Percentiles rank a stretch among this genome's conserved stretches.
phyloP scores from a whole-genome alignment of 1,140 invertebrate genomes.

The Amphibalanus amphitrite region DNA sequence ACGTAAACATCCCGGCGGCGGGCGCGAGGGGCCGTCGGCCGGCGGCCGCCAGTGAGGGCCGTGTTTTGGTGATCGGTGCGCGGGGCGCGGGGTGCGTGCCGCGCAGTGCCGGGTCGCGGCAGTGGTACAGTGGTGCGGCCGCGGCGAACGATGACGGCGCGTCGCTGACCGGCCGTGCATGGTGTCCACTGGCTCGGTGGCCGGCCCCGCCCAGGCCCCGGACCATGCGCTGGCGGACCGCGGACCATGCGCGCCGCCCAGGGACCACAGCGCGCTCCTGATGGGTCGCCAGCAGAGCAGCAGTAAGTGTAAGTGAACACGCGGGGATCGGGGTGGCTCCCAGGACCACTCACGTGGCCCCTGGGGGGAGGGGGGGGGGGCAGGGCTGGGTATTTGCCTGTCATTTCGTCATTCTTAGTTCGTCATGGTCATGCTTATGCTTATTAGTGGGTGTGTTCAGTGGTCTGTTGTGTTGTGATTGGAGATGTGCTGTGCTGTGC shows the following conservation, averaged over 20 bases:
- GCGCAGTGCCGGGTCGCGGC: not conserved
- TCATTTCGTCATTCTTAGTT: no score
- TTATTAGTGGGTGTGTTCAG: no score
- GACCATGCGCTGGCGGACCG: not conserved
- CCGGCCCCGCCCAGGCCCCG: not conserved
- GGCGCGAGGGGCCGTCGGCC: no score
- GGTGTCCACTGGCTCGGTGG: not conserved
- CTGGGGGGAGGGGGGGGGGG: no score
- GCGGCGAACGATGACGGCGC: not conserved
- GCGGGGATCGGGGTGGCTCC: no score
- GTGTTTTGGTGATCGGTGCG: not conserved
- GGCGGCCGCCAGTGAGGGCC: no score
- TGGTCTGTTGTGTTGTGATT: no score
- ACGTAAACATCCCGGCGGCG: not conserved
- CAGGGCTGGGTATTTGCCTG: no score
- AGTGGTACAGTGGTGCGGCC: not conserved
- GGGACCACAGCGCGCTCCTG: not conserved
- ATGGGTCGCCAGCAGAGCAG: not conserved
- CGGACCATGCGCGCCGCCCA: not conserved
- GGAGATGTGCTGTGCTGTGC: no score
- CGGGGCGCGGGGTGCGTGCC: not conserved
- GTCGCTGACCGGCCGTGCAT: not conserved
- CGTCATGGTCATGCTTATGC: no score
- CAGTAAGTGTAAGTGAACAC: not conserved
- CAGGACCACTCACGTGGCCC: no score